phyloP scores from a whole-genome alignment of 2,797 vertebrate species.

The Tarsius wallacei region DNA sequence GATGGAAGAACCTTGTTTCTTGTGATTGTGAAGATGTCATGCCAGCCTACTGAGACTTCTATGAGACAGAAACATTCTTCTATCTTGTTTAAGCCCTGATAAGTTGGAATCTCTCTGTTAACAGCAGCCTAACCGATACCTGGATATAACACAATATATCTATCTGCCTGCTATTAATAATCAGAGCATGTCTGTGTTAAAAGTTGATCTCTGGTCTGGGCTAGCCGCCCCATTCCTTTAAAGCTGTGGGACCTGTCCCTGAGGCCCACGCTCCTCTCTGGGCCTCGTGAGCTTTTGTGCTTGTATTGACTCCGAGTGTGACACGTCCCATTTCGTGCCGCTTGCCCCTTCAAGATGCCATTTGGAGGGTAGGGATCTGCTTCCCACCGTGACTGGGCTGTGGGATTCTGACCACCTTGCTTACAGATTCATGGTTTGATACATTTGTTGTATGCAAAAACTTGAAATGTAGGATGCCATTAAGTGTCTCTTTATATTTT shows the following conservation, averaged over 20 bases:
- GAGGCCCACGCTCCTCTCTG: too few relatives aligned
- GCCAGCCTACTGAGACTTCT: neutral
- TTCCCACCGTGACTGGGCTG: too few relatives aligned
- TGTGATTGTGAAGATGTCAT: neutral
- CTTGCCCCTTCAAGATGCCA: too few relatives aligned
- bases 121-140: neutral
- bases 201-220: too few relatives aligned
- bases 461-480: slow-evolving; percentile 88
- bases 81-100: neutral
- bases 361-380: too few relatives aligned
- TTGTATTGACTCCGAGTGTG: too few relatives aligned
- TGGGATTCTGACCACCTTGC: too few relatives aligned
- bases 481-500: slow-evolving; percentile 89
- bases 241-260: too few relatives aligned
- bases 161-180: neutral
- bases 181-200: neutral
- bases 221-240: too few relatives aligned
- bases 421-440: too few relatives aligned
- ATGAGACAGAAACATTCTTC: neutral
- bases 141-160: neutral
- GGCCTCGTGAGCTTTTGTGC: too few relatives aligned
- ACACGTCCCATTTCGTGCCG: too few relatives aligned
- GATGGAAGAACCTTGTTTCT: neutral
- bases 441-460: neutral
- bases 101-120: neutral